A percentile compares a stretch with the other conserved stretches of the same genome.
Conservation (phyloP, 2,797 vertebrate genomes). For the Oreortyx pictus region DNA sequence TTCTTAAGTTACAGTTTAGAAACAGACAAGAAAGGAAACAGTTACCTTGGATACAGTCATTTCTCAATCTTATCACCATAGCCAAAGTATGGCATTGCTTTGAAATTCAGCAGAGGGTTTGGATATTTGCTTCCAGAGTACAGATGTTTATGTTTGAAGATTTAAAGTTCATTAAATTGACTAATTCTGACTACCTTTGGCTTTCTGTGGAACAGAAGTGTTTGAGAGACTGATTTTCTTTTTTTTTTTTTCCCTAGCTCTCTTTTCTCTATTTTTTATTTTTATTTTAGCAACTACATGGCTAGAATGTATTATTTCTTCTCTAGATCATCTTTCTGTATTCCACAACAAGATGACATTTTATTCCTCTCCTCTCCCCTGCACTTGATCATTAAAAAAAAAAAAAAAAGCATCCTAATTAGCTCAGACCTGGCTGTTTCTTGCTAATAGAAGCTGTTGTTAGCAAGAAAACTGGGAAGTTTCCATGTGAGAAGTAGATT, state of each 20-base stretch:
- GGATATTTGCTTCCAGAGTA: neutral
- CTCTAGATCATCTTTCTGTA: neutral
- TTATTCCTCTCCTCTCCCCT: rapidly evolving
- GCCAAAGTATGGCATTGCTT: neutral
- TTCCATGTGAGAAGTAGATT: neutral
- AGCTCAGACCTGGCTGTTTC: neutral
- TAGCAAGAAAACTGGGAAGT: neutral
- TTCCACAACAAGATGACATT: neutral
- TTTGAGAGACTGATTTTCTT: neutral
- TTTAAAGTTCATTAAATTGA: neutral
- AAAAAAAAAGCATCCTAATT: neutral
- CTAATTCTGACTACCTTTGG: neutral
- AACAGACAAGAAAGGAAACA: neutral
- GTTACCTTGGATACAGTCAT: neutral
- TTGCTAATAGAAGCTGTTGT: neutral
- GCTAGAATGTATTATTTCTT: neutral
- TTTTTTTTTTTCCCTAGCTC: neutral
- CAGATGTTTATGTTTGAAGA: neutral
- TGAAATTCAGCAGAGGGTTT: neutral
- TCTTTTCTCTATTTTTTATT: neutral
- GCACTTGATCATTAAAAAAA: neutral
- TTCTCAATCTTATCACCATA: neutral
- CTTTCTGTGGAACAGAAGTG: neutral
- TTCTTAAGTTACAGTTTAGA: neutral
- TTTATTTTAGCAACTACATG: neutral